Conservation (phyloP, 2,888 invertebrate genomes). For the Geophilus truncorum region DNA sequence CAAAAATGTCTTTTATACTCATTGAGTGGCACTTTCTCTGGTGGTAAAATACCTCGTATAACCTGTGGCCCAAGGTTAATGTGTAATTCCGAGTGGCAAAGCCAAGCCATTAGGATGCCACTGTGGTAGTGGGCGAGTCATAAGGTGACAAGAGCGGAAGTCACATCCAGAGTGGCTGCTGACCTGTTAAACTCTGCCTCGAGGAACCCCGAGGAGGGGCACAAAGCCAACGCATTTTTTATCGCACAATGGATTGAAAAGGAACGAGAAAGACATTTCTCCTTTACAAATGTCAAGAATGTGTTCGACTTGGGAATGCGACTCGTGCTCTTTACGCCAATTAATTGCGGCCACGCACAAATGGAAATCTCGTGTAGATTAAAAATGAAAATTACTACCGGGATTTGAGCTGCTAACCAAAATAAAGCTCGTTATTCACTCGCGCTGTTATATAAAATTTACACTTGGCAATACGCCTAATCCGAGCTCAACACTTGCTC, state of each 20-base stretch:
- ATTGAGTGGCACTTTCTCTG: conserved; percentile 20
- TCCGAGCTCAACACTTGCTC: background rate
- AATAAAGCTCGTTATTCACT: background rate
- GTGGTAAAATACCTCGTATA: conserved; percentile 9
- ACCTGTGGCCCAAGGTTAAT: conserved; percentile 20
- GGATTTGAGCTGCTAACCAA: background rate
- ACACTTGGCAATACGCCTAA: background rate
- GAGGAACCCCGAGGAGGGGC: conserved; percentile 8
- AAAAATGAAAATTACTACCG: background rate
- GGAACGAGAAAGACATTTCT: conserved; percentile 11
- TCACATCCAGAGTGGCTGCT: conserved; percentile 20
- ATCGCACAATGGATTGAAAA: conserved; percentile 16
- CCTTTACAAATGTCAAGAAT: conserved; percentile 6
- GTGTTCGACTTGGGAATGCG: background rate
- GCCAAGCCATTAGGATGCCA: conserved; percentile 20
- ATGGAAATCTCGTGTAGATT: background rate
- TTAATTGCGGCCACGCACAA: background rate
- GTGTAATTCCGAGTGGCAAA: conserved; percentile 20
- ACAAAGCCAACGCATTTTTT: conserved; percentile 16
- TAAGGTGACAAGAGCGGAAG: conserved; percentile 20
- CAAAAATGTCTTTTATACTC: conserved; percentile 20
- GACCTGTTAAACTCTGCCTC: conserved; percentile 11
- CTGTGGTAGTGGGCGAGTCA: conserved; percentile 13
- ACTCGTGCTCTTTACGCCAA: background rate
- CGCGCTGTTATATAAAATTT: background rate